A percentile compares a stretch with the other conserved stretches of the same genome.
Conservation (phyloP, 2,888 invertebrate species). For the Chrysina gloriosa region DNA sequence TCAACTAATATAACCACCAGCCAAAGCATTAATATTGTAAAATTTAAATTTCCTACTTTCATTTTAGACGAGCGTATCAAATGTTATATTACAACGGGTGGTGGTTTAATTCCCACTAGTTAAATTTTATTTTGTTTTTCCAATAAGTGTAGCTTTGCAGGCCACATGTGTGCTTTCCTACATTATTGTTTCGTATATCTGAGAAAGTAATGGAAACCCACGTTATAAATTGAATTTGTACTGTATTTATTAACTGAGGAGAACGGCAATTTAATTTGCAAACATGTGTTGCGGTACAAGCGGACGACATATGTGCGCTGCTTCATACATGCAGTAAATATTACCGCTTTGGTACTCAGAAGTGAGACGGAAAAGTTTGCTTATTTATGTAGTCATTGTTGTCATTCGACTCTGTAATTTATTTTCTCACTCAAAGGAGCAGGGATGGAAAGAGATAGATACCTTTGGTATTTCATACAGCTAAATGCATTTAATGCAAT, state of each 20-base stretch:
- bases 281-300: conserved; percentile 20
- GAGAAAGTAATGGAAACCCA: conserved; percentile 15
- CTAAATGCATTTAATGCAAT: conserved; percentile 14
- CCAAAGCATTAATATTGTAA: too few species aligned
- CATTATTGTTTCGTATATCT: conserved; percentile 3
- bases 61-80: too few species aligned
- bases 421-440: conserved; percentile 1
- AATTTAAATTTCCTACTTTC: too few species aligned
- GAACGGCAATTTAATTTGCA: conserved; percentile 24
- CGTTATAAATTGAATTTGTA: conserved; percentile 27
- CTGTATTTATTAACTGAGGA: conserved; percentile 31
- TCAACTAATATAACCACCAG: too few species aligned
- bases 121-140: not conserved
- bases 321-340: too few species aligned
- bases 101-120: conserved; percentile 7
- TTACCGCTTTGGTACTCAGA: conserved; percentile 10
- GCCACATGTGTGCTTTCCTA: not conserved
- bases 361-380: conserved; percentile 31
- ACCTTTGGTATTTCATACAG: not conserved
- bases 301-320: conserved; percentile 24
- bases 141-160: not conserved
- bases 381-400: conserved; percentile 30
- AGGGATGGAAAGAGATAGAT: not conserved
- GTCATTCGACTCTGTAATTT: conserved; percentile 27
- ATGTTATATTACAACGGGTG: not conserved